A percentile compares a stretch with the other conserved stretches of the same genome.
Conservation (phyloP, 1,140 invertebrate genomes). For the Stegodyphus mimosarum region DNA sequence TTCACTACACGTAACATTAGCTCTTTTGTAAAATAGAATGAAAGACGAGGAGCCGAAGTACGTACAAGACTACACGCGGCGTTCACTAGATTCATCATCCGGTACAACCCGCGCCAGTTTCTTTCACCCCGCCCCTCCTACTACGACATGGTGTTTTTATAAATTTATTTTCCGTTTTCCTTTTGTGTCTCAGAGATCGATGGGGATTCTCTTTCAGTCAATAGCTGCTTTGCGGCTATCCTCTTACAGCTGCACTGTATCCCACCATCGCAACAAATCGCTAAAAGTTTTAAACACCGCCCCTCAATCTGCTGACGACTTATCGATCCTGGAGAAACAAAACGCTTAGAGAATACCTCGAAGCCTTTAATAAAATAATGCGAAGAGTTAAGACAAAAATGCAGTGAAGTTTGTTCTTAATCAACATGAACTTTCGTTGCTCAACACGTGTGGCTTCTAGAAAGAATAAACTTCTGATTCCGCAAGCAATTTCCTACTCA, state of each 20-base stretch:
- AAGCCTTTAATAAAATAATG: neutral
- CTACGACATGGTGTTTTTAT: conserved; percentile 18
- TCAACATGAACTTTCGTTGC: no score
- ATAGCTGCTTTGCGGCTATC: conserved; percentile 25
- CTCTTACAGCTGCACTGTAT: conserved; percentile 11
- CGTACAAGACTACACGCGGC: conserved; percentile 12
- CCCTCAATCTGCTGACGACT: conserved; percentile 36
- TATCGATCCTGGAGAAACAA: conserved; percentile 13
- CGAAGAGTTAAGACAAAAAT: no score
- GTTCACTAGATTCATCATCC: conserved; percentile 31
- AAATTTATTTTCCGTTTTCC: conserved; percentile 11
- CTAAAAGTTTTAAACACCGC: conserved; percentile 49
- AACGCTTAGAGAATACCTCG: neutral
- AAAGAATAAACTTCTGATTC: no score
- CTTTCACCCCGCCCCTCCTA: neutral
- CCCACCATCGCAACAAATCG: conserved; percentile 38
- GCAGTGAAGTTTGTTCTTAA: no score
- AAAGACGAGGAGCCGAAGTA: conserved; percentile 1
- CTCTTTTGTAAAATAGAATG: conserved; percentile 19
- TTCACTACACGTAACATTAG: conserved; percentile 12
- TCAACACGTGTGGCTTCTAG: no score
- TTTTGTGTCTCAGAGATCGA: conserved; percentile 20
- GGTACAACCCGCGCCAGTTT: neutral
- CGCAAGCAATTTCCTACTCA: no score
- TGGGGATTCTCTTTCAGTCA: conserved; percentile 24